These are phyloP conservation scores for Australoheros facetus DNA, from an alignment of 2,797 vertebrate species.

Conservation along the genomic window DNA sequence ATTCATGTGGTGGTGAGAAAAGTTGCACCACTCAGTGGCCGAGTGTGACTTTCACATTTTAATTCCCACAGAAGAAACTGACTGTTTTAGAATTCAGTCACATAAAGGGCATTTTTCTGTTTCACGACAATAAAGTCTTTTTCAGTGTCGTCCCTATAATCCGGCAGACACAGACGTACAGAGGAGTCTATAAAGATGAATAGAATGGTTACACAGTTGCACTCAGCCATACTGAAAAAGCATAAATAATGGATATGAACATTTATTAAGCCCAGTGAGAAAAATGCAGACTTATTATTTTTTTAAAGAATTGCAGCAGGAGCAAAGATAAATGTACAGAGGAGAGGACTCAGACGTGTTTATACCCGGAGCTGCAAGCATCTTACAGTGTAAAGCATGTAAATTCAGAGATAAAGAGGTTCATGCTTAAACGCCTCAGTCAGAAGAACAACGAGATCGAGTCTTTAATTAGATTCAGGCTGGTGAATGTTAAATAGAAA, in stretches of 20 bases:
- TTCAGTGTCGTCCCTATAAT: neutral
- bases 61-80: neutral
- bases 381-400: neutral
- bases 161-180: neutral
- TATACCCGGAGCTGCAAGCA: neutral
- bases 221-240: neutral
- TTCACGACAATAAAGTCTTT: neutral
- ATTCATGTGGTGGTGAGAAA: neutral
- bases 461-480: neutral
- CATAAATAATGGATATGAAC: neutral
- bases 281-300: neutral
- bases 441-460: neutral
- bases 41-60: neutral
- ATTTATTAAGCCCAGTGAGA: slow-evolving; percentile 3
- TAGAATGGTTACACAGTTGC: neutral
- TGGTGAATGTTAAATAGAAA: neutral
- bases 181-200: neutral
- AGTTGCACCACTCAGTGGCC: neutral
- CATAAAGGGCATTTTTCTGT: neutral
- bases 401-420: neutral
- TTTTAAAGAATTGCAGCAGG: neutral
- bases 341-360: neutral
- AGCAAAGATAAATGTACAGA: neutral
- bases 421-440: neutral
- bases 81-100: neutral